Evolutionary conservation across 2,113 vertebrate genomes (phyloP), one percentile per base, ranked within the genome.

Genomic region (Opisthocomus hoazin): DNA sequence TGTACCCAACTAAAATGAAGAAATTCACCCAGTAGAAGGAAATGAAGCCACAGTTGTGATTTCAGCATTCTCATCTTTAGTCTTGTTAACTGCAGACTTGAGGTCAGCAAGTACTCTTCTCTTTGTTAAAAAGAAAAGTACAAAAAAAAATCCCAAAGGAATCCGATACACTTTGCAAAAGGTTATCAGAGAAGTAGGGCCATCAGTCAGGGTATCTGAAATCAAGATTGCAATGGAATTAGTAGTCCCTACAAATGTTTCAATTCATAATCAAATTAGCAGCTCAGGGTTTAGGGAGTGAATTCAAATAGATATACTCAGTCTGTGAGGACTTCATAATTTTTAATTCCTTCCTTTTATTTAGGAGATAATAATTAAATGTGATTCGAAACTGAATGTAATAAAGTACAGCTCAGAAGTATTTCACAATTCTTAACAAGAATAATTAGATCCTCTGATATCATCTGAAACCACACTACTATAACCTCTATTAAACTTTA

Each of bases 281-380:
- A 90, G 48, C 61, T 95, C 27, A 54, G 70, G 45, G 63, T 91
- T 92, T 95, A 85, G 63, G 45, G 56, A 92, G 24, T 69, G 43
- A 94, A 94, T 93, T 95, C 66, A 95, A 94, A 96, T 58, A 75
- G 58, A 73, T n/a, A 77, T 9, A 30, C 29, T 90, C 75, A 2
- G 5, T 64, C 92, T 93, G 24, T 37, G 12, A 48, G 75, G 68
- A 14, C 86, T 84, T 89, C 65, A 53, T 89, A 39, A 84, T 70
- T 91, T 73, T 89, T 92, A 58, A 60, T 87, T 92, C 73, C 54
- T 65, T 75, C 43, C 19, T 90, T 96, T 96, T 97, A 93, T 94
- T 97, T 95, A 90, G 66, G 78, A 90, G 83, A 96, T 82, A 95
- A 96, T 93, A 96, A 95, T 96, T 96, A 94, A 96, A 94, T 95